Conservation (phyloP, 2,113 vertebrate genomes). For the Sphaerodactylus townsendi region DNA sequence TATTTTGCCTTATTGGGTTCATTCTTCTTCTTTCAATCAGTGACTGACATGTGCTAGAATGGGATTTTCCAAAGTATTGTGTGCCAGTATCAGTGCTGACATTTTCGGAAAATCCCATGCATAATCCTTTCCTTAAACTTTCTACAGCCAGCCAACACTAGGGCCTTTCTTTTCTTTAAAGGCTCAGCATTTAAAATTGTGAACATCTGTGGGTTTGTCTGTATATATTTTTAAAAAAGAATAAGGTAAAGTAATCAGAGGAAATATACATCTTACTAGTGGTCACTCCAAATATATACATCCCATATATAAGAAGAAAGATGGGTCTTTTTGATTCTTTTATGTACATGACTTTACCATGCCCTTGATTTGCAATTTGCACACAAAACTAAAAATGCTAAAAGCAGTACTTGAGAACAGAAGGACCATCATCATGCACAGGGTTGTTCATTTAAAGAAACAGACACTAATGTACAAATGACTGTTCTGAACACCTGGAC, state of each 20-base stretch:
- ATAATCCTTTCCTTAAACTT: neutral
- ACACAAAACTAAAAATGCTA: neutral
- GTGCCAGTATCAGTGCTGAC: neutral
- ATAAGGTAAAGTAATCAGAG: neutral
- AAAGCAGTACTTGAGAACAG: neutral
- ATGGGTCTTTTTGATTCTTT: too few species aligned
- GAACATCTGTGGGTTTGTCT: neutral
- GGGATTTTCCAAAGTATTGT: neutral
- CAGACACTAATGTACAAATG: neutral
- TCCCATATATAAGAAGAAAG: neutral
- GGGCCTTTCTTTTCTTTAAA: neutral
- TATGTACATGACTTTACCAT: neutral
- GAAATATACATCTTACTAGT: neutral
- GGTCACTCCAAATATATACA: neutral
- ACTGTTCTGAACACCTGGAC: neutral
- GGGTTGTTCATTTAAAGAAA: neutral
- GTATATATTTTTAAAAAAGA: neutral
- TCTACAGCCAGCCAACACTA: neutral
- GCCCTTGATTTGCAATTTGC: neutral
- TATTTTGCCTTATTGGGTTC: neutral
- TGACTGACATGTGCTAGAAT: neutral
- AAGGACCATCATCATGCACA: neutral
- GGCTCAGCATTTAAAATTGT: neutral
- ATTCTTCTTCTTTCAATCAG: neutral
- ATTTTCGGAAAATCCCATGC: slow-evolving; percentile 5